These are phyloP conservation scores for Brachyhypopomus occidentalis DNA, from an alignment of 2,113 vertebrate genomes.

Conservation along the genomic window DNA sequence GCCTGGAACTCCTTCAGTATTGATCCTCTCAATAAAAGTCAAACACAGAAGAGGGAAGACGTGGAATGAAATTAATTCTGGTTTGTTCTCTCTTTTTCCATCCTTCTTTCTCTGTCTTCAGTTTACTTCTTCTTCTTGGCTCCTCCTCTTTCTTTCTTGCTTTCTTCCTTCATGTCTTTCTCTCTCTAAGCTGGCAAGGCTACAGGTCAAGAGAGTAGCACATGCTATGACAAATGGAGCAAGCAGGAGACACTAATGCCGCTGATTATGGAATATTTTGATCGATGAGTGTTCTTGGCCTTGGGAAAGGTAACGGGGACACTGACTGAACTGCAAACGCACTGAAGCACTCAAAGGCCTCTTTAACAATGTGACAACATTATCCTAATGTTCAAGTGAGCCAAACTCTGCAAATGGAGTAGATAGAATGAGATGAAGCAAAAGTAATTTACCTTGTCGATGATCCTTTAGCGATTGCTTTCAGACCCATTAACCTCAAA, in stretches of 20 bases:
- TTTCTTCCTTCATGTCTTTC: not conserved
- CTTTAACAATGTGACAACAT: constrained; percentile 23
- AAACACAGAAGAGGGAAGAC: constrained; percentile 63
- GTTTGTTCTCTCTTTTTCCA: constrained; percentile 16
- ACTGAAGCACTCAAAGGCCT: constrained; percentile 9
- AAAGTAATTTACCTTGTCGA: constrained; percentile 12
- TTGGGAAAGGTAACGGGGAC: constrained; percentile 23
- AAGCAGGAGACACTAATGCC: constrained; percentile 6
- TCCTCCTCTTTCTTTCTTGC: not conserved
- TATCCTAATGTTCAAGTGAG: constrained; percentile 18
- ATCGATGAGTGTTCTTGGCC: constrained; percentile 20
- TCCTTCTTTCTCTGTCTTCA: constrained; percentile 17
- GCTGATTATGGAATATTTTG: constrained; percentile 34
- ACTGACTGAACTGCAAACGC: not conserved
- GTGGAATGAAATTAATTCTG: constrained; percentile 83
- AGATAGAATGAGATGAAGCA: constrained; percentile 9
- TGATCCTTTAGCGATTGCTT: constrained; percentile 3
- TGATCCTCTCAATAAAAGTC: constrained; percentile 90
- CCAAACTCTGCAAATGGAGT: constrained; percentile 1
- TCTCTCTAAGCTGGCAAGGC: constrained; percentile 15
- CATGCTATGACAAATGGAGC: constrained; percentile 39
- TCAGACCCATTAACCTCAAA: constrained; percentile 24
- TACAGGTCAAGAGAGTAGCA: constrained; percentile 12
- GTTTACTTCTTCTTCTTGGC: constrained; percentile 14
- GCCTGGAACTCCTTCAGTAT: constrained; percentile 84